Base-by-base conservation (phyloP, 2,888 invertebrate genomes). In the Sympetrum striolatum region DNA sequence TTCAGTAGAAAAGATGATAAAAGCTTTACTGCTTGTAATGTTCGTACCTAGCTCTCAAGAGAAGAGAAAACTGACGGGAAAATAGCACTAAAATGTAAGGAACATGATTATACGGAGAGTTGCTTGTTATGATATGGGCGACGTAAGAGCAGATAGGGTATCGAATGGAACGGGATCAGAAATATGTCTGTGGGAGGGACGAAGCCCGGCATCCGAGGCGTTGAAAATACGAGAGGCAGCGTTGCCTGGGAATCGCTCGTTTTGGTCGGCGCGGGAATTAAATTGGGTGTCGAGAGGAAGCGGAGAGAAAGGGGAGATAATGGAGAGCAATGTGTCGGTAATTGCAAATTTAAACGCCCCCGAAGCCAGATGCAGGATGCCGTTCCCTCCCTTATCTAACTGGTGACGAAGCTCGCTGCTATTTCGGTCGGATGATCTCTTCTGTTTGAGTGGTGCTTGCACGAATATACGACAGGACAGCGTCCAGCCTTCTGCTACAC, bases 361-460 rank as follows among this genome's bases (percentile, higher is more conserved):
- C 82, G 31, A 53, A 81, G 58, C 58, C 86, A 86, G 64, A 82
- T 82, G 37, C 82, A 82, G 82, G 82, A 82, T 82, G 86, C 86
- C 60, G 60, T 22, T 31, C 58, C 12, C 86, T 35, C n/a, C 86
- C 86, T 86, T 86, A 86, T 86, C 64, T 60, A 37, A 60, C 22
- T 37, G 22, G 22, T 60, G 73, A 58, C 64, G 31, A 22, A 22
- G 60, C 60, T 22, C 35, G 18, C 15, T 22, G 82, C 82, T 82
- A 82, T 82, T 82, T 82, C 31, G 82, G 86, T 86, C 86, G 86
- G 60, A n/a, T 86, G 86, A 86, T 86, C 82, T 86, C 58, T 86
- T 64, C 53, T 35, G 58, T 86, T 31, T 58, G 37, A 58, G 37
- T 31, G 53, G 25, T 53, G 64, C 64, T 22, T 22, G 39, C 25